A percentile compares a stretch with the other conserved stretches of the same genome.
phyloP scores from a whole-genome alignment of 2,113 vertebrate species.

The Ibidorhyncha struthersii region DNA sequence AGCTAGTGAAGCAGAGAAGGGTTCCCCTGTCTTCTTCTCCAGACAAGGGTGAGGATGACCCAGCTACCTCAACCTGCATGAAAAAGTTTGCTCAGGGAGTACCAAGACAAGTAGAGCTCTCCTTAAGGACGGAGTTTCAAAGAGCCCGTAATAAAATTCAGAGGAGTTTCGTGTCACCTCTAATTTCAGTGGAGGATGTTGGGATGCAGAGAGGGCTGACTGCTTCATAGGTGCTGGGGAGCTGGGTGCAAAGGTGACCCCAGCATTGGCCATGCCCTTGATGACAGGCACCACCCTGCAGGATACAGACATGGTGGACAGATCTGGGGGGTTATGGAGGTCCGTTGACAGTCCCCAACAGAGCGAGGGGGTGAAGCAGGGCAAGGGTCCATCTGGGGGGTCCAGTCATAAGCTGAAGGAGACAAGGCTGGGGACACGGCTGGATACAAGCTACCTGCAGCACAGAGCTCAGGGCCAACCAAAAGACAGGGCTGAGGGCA shows the following conservation, averaged over 20 bases:
- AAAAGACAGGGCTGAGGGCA: background rate
- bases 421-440: background rate
- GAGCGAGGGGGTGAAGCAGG: background rate
- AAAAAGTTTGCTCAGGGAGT: background rate
- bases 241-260: background rate
- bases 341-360: background rate
- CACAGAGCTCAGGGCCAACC: background rate
- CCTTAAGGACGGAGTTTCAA: background rate
- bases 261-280: rapidly evolving
- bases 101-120: background rate
- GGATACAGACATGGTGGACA: background rate
- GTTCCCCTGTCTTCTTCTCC: background rate
- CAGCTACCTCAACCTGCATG: background rate
- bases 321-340: background rate
- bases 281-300: background rate
- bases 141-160: background rate
- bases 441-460: background rate
- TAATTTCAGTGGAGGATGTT: background rate
- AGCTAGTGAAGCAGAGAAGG: background rate
- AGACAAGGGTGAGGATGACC: background rate
- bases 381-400: background rate
- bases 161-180: background rate
- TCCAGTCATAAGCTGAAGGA: background rate
- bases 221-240: background rate
- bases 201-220: background rate